Evolutionary conservation across 2,888 invertebrate species (phyloP).

Genomic region (Cataglyphis altisquamis): DNA sequence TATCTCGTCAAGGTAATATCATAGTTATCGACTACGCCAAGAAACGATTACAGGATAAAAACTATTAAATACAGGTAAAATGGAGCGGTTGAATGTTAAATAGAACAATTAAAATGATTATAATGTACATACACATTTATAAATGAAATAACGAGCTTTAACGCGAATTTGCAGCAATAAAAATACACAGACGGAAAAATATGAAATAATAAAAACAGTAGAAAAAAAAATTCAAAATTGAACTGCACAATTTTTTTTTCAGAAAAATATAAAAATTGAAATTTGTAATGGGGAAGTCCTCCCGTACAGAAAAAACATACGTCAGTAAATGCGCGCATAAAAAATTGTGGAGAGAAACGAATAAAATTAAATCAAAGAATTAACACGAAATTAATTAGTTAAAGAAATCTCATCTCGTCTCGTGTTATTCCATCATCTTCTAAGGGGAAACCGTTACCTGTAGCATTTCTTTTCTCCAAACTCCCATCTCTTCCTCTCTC

Average conservation of each 20-base stretch:
- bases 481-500: neutral
- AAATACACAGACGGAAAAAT: neutral
- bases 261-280: neutral
- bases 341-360: neutral
- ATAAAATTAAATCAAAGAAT: neutral
- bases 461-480: neutral
- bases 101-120: constrained; percentile 22
- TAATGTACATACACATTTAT: neutral
- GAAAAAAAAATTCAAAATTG: constrained; percentile 9
- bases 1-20: constrained; percentile 59
- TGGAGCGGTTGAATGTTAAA: constrained; percentile 29
- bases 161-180: neutral
- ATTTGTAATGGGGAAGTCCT: neutral
- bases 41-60: constrained; percentile 59
- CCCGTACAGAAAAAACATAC: neutral
- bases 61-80: constrained; percentile 36
- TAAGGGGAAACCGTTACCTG: neutral
- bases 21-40: constrained; percentile 55
- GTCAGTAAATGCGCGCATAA: neutral
- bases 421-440: neutral
- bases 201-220: neutral
- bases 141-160: neutral
- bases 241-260: neutral
- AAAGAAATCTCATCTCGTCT: neutral
- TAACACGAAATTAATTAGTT: neutral